Evolutionary conservation across 1,140 invertebrate species (phyloP).

Genomic region (Calephelis nemesis): DNA sequence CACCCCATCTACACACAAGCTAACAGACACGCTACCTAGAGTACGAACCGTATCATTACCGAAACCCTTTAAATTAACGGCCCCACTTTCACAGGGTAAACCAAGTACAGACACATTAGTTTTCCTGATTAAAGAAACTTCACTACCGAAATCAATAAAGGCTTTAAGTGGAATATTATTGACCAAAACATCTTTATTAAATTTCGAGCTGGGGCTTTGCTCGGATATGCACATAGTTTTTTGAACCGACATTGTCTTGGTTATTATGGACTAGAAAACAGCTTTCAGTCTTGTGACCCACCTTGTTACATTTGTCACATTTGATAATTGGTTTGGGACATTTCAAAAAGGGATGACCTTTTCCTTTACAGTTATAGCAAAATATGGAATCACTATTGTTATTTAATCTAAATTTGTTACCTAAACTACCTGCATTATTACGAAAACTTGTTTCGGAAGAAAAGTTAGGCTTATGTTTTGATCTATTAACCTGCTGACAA

Average conservation of each 20-base stretch:
- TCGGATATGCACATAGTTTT: constrained; percentile 27
- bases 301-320: constrained; percentile 27
- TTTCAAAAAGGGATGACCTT: constrained; percentile 25
- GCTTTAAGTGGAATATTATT: constrained; percentile 20
- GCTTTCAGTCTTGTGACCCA: constrained; percentile 26
- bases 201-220: constrained; percentile 21
- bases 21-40: constrained; percentile 22
- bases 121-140: constrained; percentile 23
- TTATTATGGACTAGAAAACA: constrained; percentile 4
- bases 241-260: not conserved
- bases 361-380: constrained; percentile 37
- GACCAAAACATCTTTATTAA: constrained; percentile 23
- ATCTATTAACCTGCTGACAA: not conserved
- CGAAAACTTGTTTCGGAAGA: not conserved
- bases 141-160: constrained; percentile 35
- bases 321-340: constrained; percentile 29
- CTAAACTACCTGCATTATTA: not conserved
- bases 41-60: constrained; percentile 30
- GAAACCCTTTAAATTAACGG: constrained; percentile 28
- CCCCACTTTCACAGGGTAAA: not conserved
- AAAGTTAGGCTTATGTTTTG: not conserved
- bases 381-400: constrained; percentile 3
- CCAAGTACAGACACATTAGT: constrained; percentile 17
- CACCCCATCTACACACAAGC: constrained; percentile 32
- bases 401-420: not conserved